These are phyloP conservation scores for Idaea aversata DNA, from an alignment of 2,888 invertebrate species.

Conservation along the genomic window DNA sequence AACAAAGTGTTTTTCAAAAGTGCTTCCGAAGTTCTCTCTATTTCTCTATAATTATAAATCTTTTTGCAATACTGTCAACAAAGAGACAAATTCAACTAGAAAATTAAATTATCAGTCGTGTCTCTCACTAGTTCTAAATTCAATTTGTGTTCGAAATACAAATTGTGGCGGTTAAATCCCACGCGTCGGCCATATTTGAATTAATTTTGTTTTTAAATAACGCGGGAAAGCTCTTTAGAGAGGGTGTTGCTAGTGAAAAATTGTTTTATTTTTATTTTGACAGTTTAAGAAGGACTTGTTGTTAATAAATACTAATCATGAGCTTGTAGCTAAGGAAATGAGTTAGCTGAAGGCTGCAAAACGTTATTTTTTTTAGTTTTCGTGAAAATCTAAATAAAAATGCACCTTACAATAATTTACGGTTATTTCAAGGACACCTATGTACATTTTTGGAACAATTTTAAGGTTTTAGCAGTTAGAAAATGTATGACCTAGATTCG, in stretches of 20 bases:
- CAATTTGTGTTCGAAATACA: slow-evolving; percentile 66
- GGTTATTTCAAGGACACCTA: too few relatives aligned
- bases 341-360: too few relatives aligned
- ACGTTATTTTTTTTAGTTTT: too few relatives aligned
- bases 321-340: too few relatives aligned
- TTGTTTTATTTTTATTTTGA: slow-evolving; percentile 39
- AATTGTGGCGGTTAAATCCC: slow-evolving; percentile 65
- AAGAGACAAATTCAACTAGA: slow-evolving; percentile 38
- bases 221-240: slow-evolving; percentile 56
- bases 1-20: background rate
- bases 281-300: too few relatives aligned
- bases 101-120: slow-evolving; percentile 49
- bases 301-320: slow-evolving; percentile 25
- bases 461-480: too few relatives aligned
- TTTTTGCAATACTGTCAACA: slow-evolving; percentile 32
- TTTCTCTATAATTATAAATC: background rate
- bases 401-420: too few relatives aligned
- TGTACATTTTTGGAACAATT: too few relatives aligned
- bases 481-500: too few relatives aligned
- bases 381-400: too few relatives aligned
- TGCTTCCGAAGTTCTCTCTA: background rate
- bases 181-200: slow-evolving; percentile 62
- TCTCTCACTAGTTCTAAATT: slow-evolving; percentile 63
- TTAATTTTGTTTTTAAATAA: slow-evolving; percentile 66
- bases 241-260: slow-evolving; percentile 51